Percentiles rank a stretch among this genome's conserved stretches.
These are phyloP conservation scores for Dallia pectoralis DNA, from an alignment of 2,797 vertebrate species.

Conservation along the genomic window DNA sequence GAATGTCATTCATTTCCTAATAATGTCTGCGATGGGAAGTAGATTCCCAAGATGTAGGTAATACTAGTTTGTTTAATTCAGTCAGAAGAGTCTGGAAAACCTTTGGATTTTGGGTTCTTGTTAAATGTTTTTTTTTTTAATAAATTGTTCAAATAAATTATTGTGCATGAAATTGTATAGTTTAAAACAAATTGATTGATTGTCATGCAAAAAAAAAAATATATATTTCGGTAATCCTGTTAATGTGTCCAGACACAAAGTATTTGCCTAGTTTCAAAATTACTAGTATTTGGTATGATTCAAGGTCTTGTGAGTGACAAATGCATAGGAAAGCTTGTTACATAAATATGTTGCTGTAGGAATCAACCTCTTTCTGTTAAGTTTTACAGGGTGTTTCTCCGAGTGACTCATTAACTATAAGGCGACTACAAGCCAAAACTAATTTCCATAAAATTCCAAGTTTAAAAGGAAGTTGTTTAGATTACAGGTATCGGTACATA, in stretches of 20 bases:
- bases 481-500: too few species aligned
- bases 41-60: not conserved
- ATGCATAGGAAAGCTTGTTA: not conserved
- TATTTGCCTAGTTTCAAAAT: not conserved
- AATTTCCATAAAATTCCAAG: too few species aligned
- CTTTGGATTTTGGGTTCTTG: not conserved
- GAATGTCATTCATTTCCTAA: not conserved
- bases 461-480: too few species aligned
- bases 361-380: not conserved
- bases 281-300: not conserved
- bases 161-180: too few species aligned
- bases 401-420: not conserved
- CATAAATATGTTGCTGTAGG: not conserved
- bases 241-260: too few species aligned
- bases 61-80: not conserved
- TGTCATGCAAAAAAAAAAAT: too few species aligned
- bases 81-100: not conserved
- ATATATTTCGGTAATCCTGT: too few species aligned
- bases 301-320: not conserved
- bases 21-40: not conserved
- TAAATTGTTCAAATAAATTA: too few species aligned
- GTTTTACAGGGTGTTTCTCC: not conserved
- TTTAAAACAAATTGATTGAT: too few species aligned
- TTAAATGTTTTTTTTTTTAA: not conserved
- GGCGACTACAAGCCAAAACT: not conserved